A percentile compares a stretch with the other conserved stretches of the same genome.
Evolutionary conservation across 2,888 invertebrate species (phyloP).

Genomic region (Eumacrocentrus americanus): DNA sequence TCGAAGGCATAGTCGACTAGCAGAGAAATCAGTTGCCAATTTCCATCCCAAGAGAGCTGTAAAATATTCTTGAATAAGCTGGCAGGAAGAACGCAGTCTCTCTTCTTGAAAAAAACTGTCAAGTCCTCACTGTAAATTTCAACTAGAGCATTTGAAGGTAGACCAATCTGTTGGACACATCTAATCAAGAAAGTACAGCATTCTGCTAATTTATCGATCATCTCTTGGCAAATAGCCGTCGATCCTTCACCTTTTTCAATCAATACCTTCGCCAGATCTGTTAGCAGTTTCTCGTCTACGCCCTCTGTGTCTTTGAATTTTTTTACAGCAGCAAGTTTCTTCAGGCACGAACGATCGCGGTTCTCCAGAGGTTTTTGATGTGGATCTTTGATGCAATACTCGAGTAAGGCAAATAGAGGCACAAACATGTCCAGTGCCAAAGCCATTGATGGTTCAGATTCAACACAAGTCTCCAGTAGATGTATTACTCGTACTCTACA

Average conservation of each 20-base stretch:
- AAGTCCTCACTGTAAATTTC: conserved; percentile 66
- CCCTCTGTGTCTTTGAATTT: conserved; percentile 68
- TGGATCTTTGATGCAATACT: conserved; percentile 73
- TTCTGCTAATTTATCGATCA: conserved; percentile 70
- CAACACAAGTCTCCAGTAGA: conserved; percentile 75
- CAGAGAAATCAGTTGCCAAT: conserved; percentile 66
- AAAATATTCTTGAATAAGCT: conserved; percentile 71
- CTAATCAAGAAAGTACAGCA: conserved; percentile 71
- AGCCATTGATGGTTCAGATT: conserved; percentile 73
- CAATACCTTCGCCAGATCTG: conserved; percentile 63
- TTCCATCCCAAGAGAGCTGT: conserved; percentile 71
- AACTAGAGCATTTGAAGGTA: conserved; percentile 57
- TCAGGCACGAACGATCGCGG: conserved; percentile 69
- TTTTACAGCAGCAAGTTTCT: conserved; percentile 67
- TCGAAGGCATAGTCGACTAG: conserved; percentile 69
- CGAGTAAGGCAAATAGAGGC: conserved; percentile 71
- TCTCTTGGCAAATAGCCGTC: conserved; percentile 70
- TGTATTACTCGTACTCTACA: conserved; percentile 76
- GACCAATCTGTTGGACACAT: conserved; percentile 65
- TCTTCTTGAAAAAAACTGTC: conserved; percentile 68
- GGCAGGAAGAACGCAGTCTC: conserved; percentile 70
- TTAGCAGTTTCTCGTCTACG: conserved; percentile 65
- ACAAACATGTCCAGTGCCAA: conserved; percentile 73
- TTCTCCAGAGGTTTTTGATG: conserved; percentile 72
- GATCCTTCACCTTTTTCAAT: conserved; percentile 71